Evolutionary conservation across 2,113 vertebrate species (phyloP), one percentile per base, ranked within the genome.

Genomic region (Nothobranchius furzeri): DNA sequence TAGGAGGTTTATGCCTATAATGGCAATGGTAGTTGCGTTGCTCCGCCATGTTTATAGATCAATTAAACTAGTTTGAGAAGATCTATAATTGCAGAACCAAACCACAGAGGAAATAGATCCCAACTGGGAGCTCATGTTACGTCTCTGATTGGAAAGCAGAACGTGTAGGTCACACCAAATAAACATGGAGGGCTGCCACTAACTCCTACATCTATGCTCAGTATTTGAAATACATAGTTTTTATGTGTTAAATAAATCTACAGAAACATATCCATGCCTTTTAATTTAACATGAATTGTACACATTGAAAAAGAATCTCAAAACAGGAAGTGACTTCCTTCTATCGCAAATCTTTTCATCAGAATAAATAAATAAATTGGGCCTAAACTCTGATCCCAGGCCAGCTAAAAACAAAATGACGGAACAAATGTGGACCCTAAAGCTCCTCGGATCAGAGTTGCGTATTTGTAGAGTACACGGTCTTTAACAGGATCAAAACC

Each of bases 401-500:
- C 12, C 20, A 35, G 10, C 10, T 5, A 15, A 36, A 36, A 49
- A 73, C 36, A 43, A 9, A 12, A 36, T 1, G 9, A 53, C 7
- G 17, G 14, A 30, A 42, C 45, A 40, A 40, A 9, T 40, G 37
- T 40, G 37, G 37, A 40, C 7, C 37, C 37, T 40, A 9, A 8
- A 40, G 37, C 37, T 40, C 24, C n/a, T 49, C 14, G 15, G 36
- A 59, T n/a, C 43, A 68, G 55, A 30, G 7, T 40, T 46, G 73
- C 57, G 59, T 58, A 43, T 74, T 47, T 1, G 20, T 7, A 8
- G 47, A 42, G 47, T 57, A 35, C 45, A 0, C 7, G 37, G 54
- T 56, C 63, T 74, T 65, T 57, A 52, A 69, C 35, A 9, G 54
- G 70, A 80, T 72, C 61, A 72, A 61, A 73, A 64, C 36, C 58